phyloP scores from a whole-genome alignment of 2,113 vertebrate genomes.

The Oreocharis arfaki region DNA sequence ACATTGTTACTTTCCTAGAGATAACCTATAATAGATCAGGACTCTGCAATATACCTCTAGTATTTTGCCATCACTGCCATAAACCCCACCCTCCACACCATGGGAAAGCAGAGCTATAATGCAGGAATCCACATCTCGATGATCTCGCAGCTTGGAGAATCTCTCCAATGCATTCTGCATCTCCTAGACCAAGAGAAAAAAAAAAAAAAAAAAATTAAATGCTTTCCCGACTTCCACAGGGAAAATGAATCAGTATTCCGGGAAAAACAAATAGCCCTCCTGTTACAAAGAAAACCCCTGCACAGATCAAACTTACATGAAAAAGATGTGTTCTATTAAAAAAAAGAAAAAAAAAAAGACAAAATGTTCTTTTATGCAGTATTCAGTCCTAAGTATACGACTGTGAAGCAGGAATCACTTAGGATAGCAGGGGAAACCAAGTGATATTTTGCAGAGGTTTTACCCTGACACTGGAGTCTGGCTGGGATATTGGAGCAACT shows the following conservation, averaged over 20 bases:
- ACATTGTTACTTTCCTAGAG: background rate
- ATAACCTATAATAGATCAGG: background rate
- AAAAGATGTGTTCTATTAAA: fast-evolving
- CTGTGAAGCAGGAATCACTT: background rate
- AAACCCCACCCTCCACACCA: conserved; percentile 89
- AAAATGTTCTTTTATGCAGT: background rate
- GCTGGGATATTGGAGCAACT: background rate
- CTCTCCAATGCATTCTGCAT: conserved; percentile 82
- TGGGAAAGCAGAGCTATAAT: conserved; percentile 92
- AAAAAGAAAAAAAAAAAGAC: background rate
- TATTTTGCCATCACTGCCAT: conserved; percentile 87
- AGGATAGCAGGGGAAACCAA: background rate
- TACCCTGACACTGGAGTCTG: background rate
- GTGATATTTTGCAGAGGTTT: background rate
- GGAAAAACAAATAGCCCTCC: background rate
- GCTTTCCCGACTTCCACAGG: background rate
- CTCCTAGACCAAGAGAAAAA: conserved; percentile 59
- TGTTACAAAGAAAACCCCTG: background rate
- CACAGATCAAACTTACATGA: background rate
- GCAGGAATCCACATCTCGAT: conserved; percentile 80
- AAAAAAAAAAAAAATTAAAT: background rate
- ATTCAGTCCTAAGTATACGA: background rate
- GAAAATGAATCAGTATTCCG: background rate
- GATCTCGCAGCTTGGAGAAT: conserved; percentile 76
- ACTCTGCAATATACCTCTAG: conserved; percentile 75